Percentiles rank a stretch among this genome's conserved stretches.
Conservation (phyloP, 1,140 invertebrate genomes). For the Galendromus occidentalis region DNA sequence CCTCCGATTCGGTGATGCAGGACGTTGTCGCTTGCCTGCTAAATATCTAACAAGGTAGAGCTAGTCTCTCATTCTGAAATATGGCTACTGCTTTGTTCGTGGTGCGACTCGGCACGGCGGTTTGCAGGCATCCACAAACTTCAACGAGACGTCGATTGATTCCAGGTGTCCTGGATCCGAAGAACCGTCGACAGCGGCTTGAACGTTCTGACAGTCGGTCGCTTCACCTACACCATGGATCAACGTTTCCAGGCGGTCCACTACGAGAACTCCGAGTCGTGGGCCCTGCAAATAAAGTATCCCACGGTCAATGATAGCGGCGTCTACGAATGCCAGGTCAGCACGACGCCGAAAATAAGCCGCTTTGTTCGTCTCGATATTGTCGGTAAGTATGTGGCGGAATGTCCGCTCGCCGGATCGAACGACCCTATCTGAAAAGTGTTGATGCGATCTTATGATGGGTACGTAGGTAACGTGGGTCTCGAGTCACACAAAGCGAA, state of each 20-base stretch:
- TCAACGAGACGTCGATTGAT: background rate
- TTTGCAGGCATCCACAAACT: too few relatives aligned
- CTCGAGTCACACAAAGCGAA: background rate
- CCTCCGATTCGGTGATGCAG: too few relatives aligned
- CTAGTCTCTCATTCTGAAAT: too few relatives aligned
- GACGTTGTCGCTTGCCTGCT: too few relatives aligned
- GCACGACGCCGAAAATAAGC: constrained; percentile 63
- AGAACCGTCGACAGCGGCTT: constrained; percentile 38
- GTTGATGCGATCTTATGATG: constrained; percentile 18
- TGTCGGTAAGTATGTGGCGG: constrained; percentile 43
- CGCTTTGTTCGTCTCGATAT: constrained; percentile 62
- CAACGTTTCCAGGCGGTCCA: constrained; percentile 67
- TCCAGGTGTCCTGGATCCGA: constrained; percentile 73
- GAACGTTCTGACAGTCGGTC: constrained; percentile 66
- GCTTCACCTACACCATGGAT: constrained; percentile 71
- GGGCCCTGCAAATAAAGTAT: constrained; percentile 79
- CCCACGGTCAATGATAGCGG: constrained; percentile 67
- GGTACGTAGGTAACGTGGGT: background rate
- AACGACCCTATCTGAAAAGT: too few relatives aligned
- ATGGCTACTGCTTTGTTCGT: too few relatives aligned
- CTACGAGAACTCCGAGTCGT: constrained; percentile 60
- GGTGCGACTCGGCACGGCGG: too few relatives aligned
- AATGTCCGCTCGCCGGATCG: background rate
- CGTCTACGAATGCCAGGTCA: constrained; percentile 73
- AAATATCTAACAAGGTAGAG: too few relatives aligned